Conservation (phyloP, 2,888 invertebrate genomes). For the Zonitis immaculata region DNA sequence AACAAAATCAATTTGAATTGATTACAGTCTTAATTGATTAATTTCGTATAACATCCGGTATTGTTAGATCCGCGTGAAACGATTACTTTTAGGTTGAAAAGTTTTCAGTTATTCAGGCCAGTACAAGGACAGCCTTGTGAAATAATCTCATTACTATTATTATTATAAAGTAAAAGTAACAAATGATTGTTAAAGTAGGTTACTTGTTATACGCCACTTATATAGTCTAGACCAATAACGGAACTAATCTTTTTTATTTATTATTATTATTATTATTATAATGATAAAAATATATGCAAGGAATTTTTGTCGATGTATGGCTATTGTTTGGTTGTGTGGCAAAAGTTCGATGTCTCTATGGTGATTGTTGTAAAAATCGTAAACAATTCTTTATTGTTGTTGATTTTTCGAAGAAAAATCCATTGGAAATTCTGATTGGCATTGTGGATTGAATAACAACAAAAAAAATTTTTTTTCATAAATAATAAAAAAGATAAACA, state of each 20-base stretch:
- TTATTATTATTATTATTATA: background rate
- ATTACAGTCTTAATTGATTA: background rate
- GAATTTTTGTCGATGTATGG: background rate
- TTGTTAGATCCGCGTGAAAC: conserved; percentile 8
- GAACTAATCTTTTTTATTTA: conserved; percentile 5
- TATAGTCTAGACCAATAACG: conserved; percentile 11
- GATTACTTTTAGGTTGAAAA: conserved; percentile 15
- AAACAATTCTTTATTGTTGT: background rate
- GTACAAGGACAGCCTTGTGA: conserved; percentile 35
- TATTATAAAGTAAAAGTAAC: conserved; percentile 29
- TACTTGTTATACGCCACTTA: conserved; percentile 15
- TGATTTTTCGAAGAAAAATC: background rate
- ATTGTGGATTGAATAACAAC: too few relatives aligned
- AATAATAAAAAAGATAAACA: conserved; percentile 2
- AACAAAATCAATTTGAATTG: too few relatives aligned
- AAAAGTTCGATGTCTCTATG: background rate
- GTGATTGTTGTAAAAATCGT: background rate
- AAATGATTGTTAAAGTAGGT: conserved; percentile 28
- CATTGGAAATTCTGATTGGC: background rate
- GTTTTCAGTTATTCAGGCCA: conserved; percentile 32
- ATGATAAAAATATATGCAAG: background rate
- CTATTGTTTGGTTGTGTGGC: background rate
- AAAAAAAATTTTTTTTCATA: too few relatives aligned
- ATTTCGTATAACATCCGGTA: conserved; percentile 12
- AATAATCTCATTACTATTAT: conserved; percentile 1